Evolutionary conservation across 2,888 invertebrate species (phyloP).

Genomic region (Nomada fabriciana): DNA sequence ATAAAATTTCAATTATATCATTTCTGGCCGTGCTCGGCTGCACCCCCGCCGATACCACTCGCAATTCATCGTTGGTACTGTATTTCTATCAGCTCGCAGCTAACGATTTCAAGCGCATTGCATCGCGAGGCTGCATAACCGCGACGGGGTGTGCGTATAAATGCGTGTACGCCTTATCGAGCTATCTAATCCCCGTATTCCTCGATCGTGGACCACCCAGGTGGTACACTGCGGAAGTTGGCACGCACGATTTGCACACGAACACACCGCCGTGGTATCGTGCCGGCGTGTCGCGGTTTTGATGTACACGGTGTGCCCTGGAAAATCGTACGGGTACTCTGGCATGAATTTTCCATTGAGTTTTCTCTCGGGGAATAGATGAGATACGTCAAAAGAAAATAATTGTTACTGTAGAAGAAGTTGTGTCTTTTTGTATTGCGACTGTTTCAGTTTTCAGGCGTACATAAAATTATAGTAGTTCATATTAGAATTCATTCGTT

Average conservation of each 20-base stretch:
- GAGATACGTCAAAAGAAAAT: too few species aligned
- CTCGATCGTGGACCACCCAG: conserved; percentile 76
- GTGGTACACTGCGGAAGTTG: conserved; percentile 76
- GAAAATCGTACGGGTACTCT: not conserved
- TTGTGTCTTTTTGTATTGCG: too few species aligned
- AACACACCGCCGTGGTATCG: conserved; percentile 37
- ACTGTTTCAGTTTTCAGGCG: too few species aligned
- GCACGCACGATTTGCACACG: conserved; percentile 70
- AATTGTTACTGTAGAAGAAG: too few species aligned
- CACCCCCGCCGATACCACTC: conserved; percentile 14
- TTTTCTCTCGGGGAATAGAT: not conserved
- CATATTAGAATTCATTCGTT: too few species aligned
- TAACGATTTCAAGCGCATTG: conserved; percentile 47
- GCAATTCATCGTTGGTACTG: conserved; percentile 61
- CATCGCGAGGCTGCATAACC: conserved; percentile 15
- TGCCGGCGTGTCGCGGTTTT: conserved; percentile 26
- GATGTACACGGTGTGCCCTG: conserved; percentile 57
- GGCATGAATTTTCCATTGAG: not conserved
- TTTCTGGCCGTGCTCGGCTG: conserved; percentile 29
- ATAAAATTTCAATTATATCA: conserved; percentile 61
- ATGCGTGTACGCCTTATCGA: conserved; percentile 66
- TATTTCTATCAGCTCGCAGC: conserved; percentile 52
- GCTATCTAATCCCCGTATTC: conserved; percentile 70
- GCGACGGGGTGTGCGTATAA: conserved; percentile 53
- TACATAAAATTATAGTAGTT: too few species aligned